Evolutionary conservation across 1,140 invertebrate species (phyloP), one percentile per base, ranked within the genome.

Genomic region (Aphidius gifuensis): DNA sequence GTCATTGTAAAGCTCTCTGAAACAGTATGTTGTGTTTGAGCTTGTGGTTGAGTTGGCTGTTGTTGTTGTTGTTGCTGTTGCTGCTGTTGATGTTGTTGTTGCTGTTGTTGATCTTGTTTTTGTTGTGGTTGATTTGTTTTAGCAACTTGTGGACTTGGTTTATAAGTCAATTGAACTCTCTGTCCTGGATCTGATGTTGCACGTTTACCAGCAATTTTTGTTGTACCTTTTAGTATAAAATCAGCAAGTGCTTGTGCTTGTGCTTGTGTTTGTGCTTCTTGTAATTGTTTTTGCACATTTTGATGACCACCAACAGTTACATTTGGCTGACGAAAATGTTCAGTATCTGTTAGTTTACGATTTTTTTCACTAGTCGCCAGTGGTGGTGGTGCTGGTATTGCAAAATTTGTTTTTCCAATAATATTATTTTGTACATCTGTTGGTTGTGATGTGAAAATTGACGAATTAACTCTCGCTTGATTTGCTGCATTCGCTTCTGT

Each of bases 191-290:
- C 88, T 6, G 87, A 88, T 11, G 85, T 83, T 54, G 84, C 83
- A 68, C 86, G 76, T 72, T 85, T 87, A n/a, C 87, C 85, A 23
- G 85, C 82, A 71, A 90, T 88, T 79, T 90, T 90, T 9, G 88
- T 87, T 9, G 86, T 86, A 58, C 87, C 77, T 78, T 80, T 38
- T 5, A 81, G 65, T 44, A 81, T 81, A 74, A 80, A 74, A 59
- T 81, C 80, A 54, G 80, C 80, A 42, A 81, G 72, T 21, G 77
- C 80, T 66, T 81, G 80, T 45, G 80, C 80, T 48, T 81, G 83
- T 9, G 83, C 83, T 62, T 85, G 77, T 3, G 82, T 83, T 68
- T 84, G 80, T 9, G 83, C 83, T 67, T 85, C 83, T 57, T 85
- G 83, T 8, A 85, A 75, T 48, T 83, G 76, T 66, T 84, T 77